Evolutionary conservation across 1,140 invertebrate genomes (phyloP).

Genomic region (Ips nitidus): DNA sequence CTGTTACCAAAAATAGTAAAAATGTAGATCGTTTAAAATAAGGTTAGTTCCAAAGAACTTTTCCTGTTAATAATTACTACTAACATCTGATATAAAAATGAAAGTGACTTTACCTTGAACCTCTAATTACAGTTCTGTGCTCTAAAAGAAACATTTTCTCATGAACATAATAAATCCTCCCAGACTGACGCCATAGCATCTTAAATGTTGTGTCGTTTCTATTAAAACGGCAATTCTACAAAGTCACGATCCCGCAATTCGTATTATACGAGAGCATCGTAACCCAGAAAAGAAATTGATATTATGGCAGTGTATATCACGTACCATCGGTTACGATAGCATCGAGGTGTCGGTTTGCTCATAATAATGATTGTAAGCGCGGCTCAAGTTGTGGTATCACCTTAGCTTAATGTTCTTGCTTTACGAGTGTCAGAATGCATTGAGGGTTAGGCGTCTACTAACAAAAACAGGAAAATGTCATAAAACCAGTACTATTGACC

Average conservation of each 20-base stretch:
- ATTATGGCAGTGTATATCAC: constrained; percentile 5
- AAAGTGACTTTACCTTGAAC: not conserved
- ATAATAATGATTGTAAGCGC: too few relatives aligned
- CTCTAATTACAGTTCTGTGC: not conserved
- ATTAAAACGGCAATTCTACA: not conserved
- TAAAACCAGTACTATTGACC: too few relatives aligned
- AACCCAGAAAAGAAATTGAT: constrained; percentile 9
- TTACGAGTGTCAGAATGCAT: too few relatives aligned
- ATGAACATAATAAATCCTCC: constrained; percentile 1
- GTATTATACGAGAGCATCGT: not conserved
- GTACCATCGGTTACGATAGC: not conserved
- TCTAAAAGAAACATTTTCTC: not conserved
- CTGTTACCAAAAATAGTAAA: too few relatives aligned
- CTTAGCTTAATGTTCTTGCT: too few relatives aligned
- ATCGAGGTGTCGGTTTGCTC: not conserved
- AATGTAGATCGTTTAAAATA: too few relatives aligned
- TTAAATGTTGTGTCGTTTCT: not conserved
- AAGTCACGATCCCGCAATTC: constrained; percentile 11
- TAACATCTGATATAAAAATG: too few relatives aligned
- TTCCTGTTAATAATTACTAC: too few relatives aligned
- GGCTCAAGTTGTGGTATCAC: too few relatives aligned
- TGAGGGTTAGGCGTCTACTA: too few relatives aligned
- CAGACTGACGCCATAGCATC: not conserved
- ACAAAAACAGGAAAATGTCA: too few relatives aligned
- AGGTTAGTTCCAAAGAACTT: too few relatives aligned